phyloP scores from a whole-genome alignment of 37 sponge, comb jelly and placozoan species.

The Eunapius fragilis region DNA sequence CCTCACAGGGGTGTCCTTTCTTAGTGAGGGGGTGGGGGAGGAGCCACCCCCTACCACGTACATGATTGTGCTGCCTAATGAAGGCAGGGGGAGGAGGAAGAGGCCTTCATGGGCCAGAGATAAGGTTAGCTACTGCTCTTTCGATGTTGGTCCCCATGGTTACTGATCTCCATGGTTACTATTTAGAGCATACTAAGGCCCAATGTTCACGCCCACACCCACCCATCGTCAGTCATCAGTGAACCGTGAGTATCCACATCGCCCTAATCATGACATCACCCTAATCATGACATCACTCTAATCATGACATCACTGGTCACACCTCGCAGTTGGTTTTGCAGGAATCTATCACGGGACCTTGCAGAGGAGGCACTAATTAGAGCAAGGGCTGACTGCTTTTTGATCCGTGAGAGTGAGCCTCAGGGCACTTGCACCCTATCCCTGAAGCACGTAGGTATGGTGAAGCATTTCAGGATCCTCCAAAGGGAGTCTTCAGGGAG shows the following conservation, averaged over 20 bases:
- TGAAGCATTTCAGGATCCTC: slow-evolving; percentile 49
- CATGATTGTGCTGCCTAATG: neutral
- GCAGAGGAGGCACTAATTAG: slow-evolving; percentile 22
- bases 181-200: neutral
- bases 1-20: too few relatives aligned
- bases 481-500: slow-evolving; percentile 7
- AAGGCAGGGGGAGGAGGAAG: neutral
- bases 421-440: slow-evolving; percentile 40
- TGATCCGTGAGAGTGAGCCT: slow-evolving; percentile 23
- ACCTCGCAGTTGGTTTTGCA: slow-evolving; percentile 30
- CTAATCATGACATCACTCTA: too few relatives aligned
- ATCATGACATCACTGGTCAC: neutral
- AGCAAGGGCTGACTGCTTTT: slow-evolving; percentile 12
- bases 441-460: neutral
- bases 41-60: too few relatives aligned
- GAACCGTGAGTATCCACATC: neutral
- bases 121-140: neutral
- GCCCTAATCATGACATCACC: too few relatives aligned
- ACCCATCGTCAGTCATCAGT: neutral
- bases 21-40: too few relatives aligned
- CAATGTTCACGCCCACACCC: neutral
- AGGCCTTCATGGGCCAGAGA: neutral
- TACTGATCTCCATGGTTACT: neutral
- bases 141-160: neutral
- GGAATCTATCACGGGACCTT: slow-evolving; percentile 18